Evolutionary conservation across 2,797 vertebrate species (phyloP).

Genomic region (Petrocephalus schoutedeni): DNA sequence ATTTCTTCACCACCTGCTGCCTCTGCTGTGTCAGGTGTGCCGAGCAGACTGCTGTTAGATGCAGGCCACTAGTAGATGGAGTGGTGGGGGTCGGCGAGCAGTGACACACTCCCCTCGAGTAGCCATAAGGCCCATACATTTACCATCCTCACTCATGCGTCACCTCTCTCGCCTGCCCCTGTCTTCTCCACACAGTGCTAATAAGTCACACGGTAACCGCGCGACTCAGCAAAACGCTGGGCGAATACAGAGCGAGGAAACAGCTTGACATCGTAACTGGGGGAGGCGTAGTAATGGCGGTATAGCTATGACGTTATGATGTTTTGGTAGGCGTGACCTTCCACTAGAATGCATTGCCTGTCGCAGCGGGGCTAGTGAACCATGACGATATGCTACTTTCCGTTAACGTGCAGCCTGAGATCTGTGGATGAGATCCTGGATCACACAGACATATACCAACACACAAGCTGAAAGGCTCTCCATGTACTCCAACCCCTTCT

Average conservation of each 20-base stretch:
- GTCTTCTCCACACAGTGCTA: background rate
- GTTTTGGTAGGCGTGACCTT: background rate
- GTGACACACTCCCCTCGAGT: slow-evolving; percentile 12
- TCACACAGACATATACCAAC: background rate
- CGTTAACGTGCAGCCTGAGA: background rate
- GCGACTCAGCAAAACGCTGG: background rate
- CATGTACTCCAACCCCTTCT: background rate
- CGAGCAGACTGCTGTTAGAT: background rate
- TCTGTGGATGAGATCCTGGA: background rate
- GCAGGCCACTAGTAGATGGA: background rate
- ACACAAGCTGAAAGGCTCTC: background rate
- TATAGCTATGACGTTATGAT: too few relatives aligned
- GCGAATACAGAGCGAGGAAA: background rate
- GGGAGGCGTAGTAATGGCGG: background rate
- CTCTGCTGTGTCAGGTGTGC: background rate
- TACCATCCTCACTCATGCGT: slow-evolving; percentile 18
- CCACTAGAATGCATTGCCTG: background rate
- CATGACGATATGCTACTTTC: background rate
- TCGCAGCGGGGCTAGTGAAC: background rate
- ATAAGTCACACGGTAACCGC: slow-evolving; percentile 6
- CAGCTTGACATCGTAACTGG: background rate
- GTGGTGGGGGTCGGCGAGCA: background rate
- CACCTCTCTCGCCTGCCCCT: background rate
- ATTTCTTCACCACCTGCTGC: background rate
- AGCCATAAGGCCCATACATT: slow-evolving; percentile 3